Base-by-base conservation (phyloP, 1,140 invertebrate genomes). In the Palaemon carinicauda region DNA sequence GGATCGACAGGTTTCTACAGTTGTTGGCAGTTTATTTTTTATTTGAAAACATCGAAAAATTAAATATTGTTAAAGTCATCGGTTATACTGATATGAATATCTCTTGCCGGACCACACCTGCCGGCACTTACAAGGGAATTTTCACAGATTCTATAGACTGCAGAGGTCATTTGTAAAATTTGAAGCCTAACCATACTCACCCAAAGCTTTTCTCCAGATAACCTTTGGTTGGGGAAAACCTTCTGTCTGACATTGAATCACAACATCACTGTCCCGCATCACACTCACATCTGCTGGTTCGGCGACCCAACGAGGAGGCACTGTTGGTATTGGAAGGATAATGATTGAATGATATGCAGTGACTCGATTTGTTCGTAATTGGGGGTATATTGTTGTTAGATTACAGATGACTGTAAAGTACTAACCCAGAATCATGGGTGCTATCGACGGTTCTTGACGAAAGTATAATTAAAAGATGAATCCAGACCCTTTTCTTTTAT, bases 271-370 rank as follows among this genome's bases (percentile, higher is more conserved):
- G 7, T 92, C 90, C 7, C 93, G 91, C 5, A 90, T 90, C 1
- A 94, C 92, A 82, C 91, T 91, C 14, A 91, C 90, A 87, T 94
- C 93, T 33, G 91, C 88, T 0, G 94, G 94, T 80, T 94, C 93
- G 5, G 92, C 90, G 2, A 92, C 90, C 93, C 93, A 94, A 24
- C 91, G 91, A 19, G 94, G 93, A 19, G 93, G 93, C 31, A 94
- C 93, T 93, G 89, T 31, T 14, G 29, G 65, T 10, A 21, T 19
- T 29, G 33, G 5, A 24, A 24, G 74, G 33, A 53, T 24, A 52
- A 0, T 41, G 17, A 15, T 10, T 21, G 7, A 27, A 24, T 19
- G 69, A 29, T n/a, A 24, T 21, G n/a, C 21, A 69, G 60, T 14
- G 60, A 24, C 21, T 69, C 14, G 15, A 24, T 21, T 15, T 1